Conservation (phyloP, 1,140 invertebrate species). For the Stegodyphus mimosarum region DNA sequence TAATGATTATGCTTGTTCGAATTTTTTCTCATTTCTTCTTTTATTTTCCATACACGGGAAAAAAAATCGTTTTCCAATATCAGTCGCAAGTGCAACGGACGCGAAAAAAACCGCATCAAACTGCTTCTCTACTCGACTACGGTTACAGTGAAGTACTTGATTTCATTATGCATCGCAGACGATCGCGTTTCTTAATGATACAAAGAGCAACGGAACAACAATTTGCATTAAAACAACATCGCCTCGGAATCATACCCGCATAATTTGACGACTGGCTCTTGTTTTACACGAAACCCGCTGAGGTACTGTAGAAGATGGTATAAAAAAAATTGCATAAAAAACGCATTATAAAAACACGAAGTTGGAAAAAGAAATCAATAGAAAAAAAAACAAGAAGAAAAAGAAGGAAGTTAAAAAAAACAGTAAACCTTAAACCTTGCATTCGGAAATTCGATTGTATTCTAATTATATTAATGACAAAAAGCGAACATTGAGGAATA, state of each 20-base stretch:
- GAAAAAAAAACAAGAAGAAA: background rate
- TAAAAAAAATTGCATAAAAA: constrained; percentile 41
- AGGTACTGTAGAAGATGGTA: background rate
- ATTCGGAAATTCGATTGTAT: constrained; percentile 45
- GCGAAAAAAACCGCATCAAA: background rate
- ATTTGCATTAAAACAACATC: constrained; percentile 59
- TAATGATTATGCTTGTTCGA: constrained; percentile 47
- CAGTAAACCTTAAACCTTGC: constrained; percentile 6
- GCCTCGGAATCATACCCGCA: constrained; percentile 20
- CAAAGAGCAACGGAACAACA: constrained; percentile 31
- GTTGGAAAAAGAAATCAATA: constrained; percentile 13
- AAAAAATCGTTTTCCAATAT: constrained; percentile 29
- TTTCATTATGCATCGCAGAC: constrained; percentile 46
- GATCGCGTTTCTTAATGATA: constrained; percentile 51
- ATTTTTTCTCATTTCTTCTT: constrained; percentile 5
- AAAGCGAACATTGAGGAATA: constrained; percentile 45
- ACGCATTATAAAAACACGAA: constrained; percentile 33
- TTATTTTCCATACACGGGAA: background rate
- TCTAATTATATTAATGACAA: constrained; percentile 57
- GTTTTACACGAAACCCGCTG: constrained; percentile 32
- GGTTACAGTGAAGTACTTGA: constrained; percentile 39
- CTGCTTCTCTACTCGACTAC: background rate
- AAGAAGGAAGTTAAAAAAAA: constrained; percentile 15
- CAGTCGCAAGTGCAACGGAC: constrained; percentile 7
- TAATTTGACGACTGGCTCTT: constrained; percentile 37